phyloP scores from a whole-genome alignment of 2,888 invertebrate genomes.

The Lypha dubia region DNA sequence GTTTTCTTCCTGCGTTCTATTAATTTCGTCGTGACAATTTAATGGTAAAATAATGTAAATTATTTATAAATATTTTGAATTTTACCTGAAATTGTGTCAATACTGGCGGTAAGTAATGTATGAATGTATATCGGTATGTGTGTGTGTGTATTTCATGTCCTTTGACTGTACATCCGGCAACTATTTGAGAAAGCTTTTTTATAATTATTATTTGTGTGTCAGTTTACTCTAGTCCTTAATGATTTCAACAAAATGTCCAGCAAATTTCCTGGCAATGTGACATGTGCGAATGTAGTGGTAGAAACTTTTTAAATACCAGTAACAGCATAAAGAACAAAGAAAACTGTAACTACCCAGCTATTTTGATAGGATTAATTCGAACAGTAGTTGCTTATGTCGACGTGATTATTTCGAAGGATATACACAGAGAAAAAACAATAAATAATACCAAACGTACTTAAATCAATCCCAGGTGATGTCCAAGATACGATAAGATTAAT shows the following conservation, averaged over 20 bases:
- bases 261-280: slow-evolving; percentile 67
- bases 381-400: too few species aligned
- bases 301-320: slow-evolving; percentile 8
- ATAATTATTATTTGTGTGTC: neutral
- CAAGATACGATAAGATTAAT: too few species aligned
- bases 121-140: too few species aligned
- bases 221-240: slow-evolving; percentile 29
- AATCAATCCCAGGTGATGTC: too few species aligned
- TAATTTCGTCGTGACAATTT: neutral
- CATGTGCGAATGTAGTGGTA: slow-evolving; percentile 59
- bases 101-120: neutral
- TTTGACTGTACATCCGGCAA: slow-evolving; percentile 50
- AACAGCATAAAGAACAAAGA: neutral
- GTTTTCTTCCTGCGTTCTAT: slow-evolving; percentile 20
- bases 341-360: neutral
- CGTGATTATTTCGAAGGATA: too few species aligned
- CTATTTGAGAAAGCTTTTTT: slow-evolving; percentile 4
- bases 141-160: neutral
- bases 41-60: slow-evolving; percentile 22
- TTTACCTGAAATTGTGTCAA: slow-evolving; percentile 37
- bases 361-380: neutral
- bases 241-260: slow-evolving; percentile 60
- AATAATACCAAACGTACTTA: too few species aligned
- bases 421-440: too few species aligned
- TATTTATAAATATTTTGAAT: slow-evolving; percentile 43